Evolutionary conservation across 2,888 invertebrate species (phyloP).

Genomic region (Cataglyphis altisquamis): DNA sequence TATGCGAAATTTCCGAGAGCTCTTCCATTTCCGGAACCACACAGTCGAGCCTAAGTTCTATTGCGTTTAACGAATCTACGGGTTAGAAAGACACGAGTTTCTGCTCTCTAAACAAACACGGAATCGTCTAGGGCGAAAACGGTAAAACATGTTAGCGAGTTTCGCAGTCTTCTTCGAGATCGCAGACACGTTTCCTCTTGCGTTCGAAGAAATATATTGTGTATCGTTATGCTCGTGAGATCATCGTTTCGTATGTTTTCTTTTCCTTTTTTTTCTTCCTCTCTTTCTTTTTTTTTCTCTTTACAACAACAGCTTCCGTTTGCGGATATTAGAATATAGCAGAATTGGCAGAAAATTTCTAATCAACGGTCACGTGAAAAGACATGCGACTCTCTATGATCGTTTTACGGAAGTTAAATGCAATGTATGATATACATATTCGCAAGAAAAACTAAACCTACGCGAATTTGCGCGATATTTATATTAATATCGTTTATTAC

Average conservation of each 20-base stretch:
- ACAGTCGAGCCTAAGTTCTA: constrained; percentile 71
- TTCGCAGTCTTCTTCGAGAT: constrained; percentile 52
- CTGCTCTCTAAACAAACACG: constrained; percentile 80
- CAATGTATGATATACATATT: background rate
- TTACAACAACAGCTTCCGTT: constrained; percentile 30
- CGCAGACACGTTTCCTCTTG: constrained; percentile 52
- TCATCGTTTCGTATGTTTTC: constrained; percentile 35
- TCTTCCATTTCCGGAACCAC: constrained; percentile 51
- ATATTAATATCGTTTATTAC: constrained; percentile 1
- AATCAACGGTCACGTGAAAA: constrained; percentile 33
- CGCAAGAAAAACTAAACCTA: constrained; percentile 2
- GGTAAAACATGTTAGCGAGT: constrained; percentile 60
- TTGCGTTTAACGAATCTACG: constrained; percentile 77
- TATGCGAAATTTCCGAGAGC: constrained; percentile 43
- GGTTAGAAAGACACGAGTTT: constrained; percentile 75
- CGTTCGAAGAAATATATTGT: constrained; percentile 47
- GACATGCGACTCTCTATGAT: constrained; percentile 36
- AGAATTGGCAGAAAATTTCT: constrained; percentile 35
- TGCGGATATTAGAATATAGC: constrained; percentile 29
- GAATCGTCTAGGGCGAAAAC: constrained; percentile 76
- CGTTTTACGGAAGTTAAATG: background rate
- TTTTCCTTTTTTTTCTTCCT: background rate
- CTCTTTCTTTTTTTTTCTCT: background rate
- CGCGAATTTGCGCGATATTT: background rate
- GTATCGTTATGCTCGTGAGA: constrained; percentile 51